Evolutionary conservation across 2,113 vertebrate species (phyloP), one percentile per base, ranked within the genome.

Genomic region (Carassius carassius): DNA sequence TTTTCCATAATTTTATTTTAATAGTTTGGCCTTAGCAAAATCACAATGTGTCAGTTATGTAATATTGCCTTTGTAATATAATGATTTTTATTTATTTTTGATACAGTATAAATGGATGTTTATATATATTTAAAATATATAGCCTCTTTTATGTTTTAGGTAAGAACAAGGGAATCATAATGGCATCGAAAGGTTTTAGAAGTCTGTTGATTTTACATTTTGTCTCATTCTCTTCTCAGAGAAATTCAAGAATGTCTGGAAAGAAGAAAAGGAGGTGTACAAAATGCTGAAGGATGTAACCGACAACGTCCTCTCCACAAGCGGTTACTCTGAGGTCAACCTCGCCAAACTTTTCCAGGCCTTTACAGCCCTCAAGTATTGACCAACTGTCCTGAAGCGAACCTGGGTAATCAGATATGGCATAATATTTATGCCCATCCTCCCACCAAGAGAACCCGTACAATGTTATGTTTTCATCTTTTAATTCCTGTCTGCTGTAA

Each of bases 291-390:
- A 97, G 94, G 92, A 93, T 85, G 95, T 95, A 0, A 91, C 92
- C 3, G 98, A 99, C 88, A 95, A 94, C 67, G 95, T 91, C n/a
- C 92, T 99, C 87, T 91, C 92, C 35, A 88, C 86, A 90, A 99
- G 97, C 41, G 90, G 94, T 91, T 99, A 99, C 95, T 98, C 97
- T 0, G 96, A 99, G 92, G 96, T 99, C 85, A 96, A 98, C 93
- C 96, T 99, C 44, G 83, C 96, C 92, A 98, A 96, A 89, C 96
- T 99, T 90, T 99, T 99, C 90, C 94, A 94, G 89, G 87, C 92
- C 84, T 95, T 94, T 89, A 92, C 93, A 56, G 86, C 89, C 10
- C 83, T 94, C 84, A 95, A 95, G 91, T 95, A 90, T 93, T 16
- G 17, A 37, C 35, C 41, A 5, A 69, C 83, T 19, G 23, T 72